These are phyloP conservation scores for Drosophila lacteicornis DNA, from an alignment of 1,140 invertebrate species.

Conservation along the genomic window DNA sequence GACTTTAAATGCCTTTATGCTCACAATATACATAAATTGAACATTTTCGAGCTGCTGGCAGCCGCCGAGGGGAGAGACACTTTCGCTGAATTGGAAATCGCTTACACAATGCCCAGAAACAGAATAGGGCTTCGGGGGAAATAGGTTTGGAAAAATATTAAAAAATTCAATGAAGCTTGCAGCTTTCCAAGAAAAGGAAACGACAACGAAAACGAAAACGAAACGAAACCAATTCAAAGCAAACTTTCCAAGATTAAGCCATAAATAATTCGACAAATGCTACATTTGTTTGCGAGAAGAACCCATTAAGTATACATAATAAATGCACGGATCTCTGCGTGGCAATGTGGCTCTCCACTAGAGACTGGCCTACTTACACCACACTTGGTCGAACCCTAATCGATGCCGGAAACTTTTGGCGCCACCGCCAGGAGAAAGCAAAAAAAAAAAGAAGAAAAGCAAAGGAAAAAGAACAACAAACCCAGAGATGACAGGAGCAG, in stretches of 20 bases:
- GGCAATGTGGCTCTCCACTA: too few species aligned
- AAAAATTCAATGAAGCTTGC: slow-evolving; percentile 49
- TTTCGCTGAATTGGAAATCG: slow-evolving; percentile 57
- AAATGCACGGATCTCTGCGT: slow-evolving; percentile 12
- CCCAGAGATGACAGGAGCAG: slow-evolving; percentile 1
- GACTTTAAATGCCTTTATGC: slow-evolving; percentile 73
- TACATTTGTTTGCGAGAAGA: slow-evolving; percentile 31
- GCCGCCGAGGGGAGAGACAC: slow-evolving; percentile 24
- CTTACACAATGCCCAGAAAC: slow-evolving; percentile 41
- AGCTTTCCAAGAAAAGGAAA: slow-evolving; percentile 5
- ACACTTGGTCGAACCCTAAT: slow-evolving; percentile 3
- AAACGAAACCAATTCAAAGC: slow-evolving; percentile 17
- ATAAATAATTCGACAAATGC: slow-evolving; percentile 54
- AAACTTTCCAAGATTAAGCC: slow-evolving; percentile 48
- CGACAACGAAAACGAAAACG: not conserved
- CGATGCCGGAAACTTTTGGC: slow-evolving; percentile 18
- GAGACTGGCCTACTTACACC: not conserved
- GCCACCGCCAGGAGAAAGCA: not conserved
- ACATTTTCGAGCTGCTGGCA: slow-evolving; percentile 35
- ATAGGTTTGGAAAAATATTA: slow-evolving; percentile 44
- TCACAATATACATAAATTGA: slow-evolving; percentile 66
- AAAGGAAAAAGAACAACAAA: not conserved
- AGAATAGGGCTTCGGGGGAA: slow-evolving; percentile 13
- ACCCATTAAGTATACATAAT: slow-evolving; percentile 15
- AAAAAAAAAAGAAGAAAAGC: not conserved